Percentiles rank a stretch among this genome's conserved stretches.
phyloP scores from a whole-genome alignment of 2,888 invertebrate genomes.

The Sesamia inferens region DNA sequence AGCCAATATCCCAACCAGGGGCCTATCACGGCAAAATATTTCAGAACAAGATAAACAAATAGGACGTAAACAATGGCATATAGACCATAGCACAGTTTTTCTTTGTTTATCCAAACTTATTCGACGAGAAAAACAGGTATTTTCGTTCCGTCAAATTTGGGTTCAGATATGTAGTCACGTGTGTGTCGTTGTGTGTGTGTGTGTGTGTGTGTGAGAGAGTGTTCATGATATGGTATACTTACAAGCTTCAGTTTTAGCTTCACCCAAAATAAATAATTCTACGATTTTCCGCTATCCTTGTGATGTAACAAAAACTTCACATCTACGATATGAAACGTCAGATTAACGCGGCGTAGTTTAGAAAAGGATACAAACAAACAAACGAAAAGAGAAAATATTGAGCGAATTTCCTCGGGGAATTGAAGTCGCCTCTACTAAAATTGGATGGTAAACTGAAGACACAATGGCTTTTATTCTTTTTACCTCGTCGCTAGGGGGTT shows the following conservation, averaged over 20 bases:
- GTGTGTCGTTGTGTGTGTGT: too few relatives aligned
- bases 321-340: slow-evolving; percentile 59
- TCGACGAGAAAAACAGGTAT: slow-evolving; percentile 41
- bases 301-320: slow-evolving; percentile 40
- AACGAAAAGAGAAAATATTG: slow-evolving; percentile 78
- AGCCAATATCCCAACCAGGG: slow-evolving; percentile 34
- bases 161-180: slow-evolving; percentile 32
- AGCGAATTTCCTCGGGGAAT: slow-evolving; percentile 82
- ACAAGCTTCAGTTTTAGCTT: slow-evolving; percentile 39
- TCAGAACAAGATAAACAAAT: slow-evolving; percentile 55
- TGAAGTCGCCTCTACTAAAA: slow-evolving; percentile 80
- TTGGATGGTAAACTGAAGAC: slow-evolving; percentile 82
- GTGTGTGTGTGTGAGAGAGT: too few relatives aligned
- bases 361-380: slow-evolving; percentile 77
- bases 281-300: slow-evolving; percentile 33
- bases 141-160: slow-evolving; percentile 32
- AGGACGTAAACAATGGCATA: slow-evolving; percentile 45
- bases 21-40: slow-evolving; percentile 52
- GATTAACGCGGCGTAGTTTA: slow-evolving; percentile 66
- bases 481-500: slow-evolving; percentile 63
- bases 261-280: slow-evolving; percentile 51
- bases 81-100: slow-evolving; percentile 37
- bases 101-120: slow-evolving; percentile 36
- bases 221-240: too few relatives aligned
- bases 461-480: slow-evolving; percentile 78